phyloP scores from a whole-genome alignment of 2,888 invertebrate genomes.

The Coecobrya sp. region DNA sequence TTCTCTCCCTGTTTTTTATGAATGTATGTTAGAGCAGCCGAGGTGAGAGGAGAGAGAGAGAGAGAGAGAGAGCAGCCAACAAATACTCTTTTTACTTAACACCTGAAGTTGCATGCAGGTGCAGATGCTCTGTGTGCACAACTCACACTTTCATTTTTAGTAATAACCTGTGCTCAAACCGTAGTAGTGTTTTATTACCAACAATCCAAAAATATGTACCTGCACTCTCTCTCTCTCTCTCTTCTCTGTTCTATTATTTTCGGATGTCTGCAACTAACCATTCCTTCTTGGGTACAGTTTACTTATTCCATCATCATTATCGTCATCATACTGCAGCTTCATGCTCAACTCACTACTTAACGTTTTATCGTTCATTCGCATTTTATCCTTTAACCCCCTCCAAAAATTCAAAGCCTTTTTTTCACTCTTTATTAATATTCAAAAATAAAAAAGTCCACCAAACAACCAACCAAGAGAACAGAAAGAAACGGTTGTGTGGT shows the following conservation, averaged over 20 bases:
- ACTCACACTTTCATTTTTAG: conserved; percentile 77
- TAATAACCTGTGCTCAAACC: conserved; percentile 60
- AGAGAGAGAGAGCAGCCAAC: conserved; percentile 55
- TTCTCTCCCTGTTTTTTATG: conserved; percentile 51
- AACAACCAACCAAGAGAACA: conserved; percentile 16
- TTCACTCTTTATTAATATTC: conserved; percentile 70
- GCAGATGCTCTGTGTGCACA: conserved; percentile 70
- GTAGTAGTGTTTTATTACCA: conserved; percentile 74
- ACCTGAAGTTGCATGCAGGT: conserved; percentile 80
- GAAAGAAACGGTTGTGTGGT: conserved; percentile 52
- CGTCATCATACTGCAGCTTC: conserved; percentile 34
- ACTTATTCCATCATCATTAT: conserved; percentile 55
- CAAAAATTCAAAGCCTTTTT: conserved; percentile 47
- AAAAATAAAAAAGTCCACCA: conserved; percentile 44
- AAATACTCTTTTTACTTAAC: conserved; percentile 77
- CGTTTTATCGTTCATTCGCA: conserved; percentile 27
- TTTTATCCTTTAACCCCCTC: conserved; percentile 43
- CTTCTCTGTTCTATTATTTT: conserved; percentile 43
- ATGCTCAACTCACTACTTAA: conserved; percentile 18
- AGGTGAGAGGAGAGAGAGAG: conserved; percentile 22
- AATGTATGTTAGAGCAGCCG: conserved; percentile 42
- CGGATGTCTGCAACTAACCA: conserved; percentile 33
- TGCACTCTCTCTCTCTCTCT: not conserved
- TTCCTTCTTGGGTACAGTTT: conserved; percentile 10
- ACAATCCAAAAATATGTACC: conserved; percentile 56